Base-by-base conservation (phyloP, 2,113 vertebrate species). In the Oryzias javanicus region DNA sequence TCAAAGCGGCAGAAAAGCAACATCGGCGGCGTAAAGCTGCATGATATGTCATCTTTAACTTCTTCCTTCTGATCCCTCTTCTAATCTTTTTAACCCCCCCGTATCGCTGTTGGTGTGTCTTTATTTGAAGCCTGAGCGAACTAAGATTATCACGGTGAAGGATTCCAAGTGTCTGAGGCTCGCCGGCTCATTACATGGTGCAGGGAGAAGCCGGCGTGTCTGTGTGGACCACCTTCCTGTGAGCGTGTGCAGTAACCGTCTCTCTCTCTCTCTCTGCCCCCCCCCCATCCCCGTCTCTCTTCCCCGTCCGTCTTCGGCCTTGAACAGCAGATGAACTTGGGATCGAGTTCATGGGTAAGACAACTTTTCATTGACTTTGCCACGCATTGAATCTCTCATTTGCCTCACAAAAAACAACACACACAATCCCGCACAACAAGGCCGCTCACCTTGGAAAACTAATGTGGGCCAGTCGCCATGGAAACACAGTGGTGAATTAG, bases 271-370 rank as follows among this genome's bases (percentile, higher is more conserved):
- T 52, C 18, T n/a, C 54, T 27, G n/a, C 35, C 54, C 47, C 40
- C 27, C 10, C 13, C 19, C 6, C 27, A 4, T 13, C 3, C 42
- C 6, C 6, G 7, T 10, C 10, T 13, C 2, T 17, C 45, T 6
- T 40, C 16, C 14, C n/a, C 29, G 20, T 25, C 14, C 40, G 73
- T 47, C 12, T 49, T 75, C 14, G 45, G 49, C 70, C 51, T 66
- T 52, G 62, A 64, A 62, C 90, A 91, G 91, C 80, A 59, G 91
- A 91, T 62, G 90, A 91, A 80, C 89, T 91, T 64, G 91, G 91
- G 60, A 92, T 92, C 58, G 91, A 92, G 82, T 92, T 92, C 76
- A 91, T 92, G 91, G 91, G 91, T 92, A 89, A 92, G 90, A 56
- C 66, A 80, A 73, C 60, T 70, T 78, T 71, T 60, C 44, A 56